Evolutionary conservation across 2,797 vertebrate genomes (phyloP).

Genomic region (Acrossocheilus wenchowensis): DNA sequence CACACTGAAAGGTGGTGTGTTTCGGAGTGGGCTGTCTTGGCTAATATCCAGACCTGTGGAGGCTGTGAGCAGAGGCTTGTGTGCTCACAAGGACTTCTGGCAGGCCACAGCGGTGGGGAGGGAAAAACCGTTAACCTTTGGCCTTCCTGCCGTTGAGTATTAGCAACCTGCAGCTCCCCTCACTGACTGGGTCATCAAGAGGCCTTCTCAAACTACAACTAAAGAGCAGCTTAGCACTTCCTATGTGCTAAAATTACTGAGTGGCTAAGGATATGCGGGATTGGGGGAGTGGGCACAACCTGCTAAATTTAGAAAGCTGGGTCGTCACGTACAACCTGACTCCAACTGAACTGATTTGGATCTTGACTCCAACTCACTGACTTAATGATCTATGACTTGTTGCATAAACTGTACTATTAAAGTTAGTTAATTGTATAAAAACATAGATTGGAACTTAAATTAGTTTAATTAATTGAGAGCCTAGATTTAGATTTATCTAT

Average conservation of each 20-base stretch:
- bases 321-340: not conserved
- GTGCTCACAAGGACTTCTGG: slow-evolving; percentile 47
- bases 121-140: not conserved
- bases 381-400: not conserved
- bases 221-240: not conserved
- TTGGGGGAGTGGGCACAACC: not conserved
- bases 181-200: slow-evolving; percentile 54
- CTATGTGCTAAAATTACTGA: not conserved
- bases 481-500: not conserved
- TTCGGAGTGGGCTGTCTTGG: slow-evolving; percentile 48
- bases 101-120: slow-evolving; percentile 30
- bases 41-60: slow-evolving; percentile 46
- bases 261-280: not conserved
- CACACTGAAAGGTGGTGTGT: slow-evolving; percentile 23
- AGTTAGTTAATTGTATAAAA: not conserved
- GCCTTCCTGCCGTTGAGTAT: slow-evolving; percentile 15
- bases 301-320: slow-evolving; percentile 18
- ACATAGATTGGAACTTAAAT: not conserved
- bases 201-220: slow-evolving; percentile 25
- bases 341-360: not conserved
- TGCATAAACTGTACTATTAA: not conserved
- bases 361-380: not conserved
- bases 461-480: not conserved
- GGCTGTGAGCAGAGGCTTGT: slow-evolving; percentile 50
- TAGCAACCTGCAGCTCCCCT: slow-evolving; percentile 29